Conservation (phyloP, 2,888 invertebrate species). For the Xestia rhomboidea region DNA sequence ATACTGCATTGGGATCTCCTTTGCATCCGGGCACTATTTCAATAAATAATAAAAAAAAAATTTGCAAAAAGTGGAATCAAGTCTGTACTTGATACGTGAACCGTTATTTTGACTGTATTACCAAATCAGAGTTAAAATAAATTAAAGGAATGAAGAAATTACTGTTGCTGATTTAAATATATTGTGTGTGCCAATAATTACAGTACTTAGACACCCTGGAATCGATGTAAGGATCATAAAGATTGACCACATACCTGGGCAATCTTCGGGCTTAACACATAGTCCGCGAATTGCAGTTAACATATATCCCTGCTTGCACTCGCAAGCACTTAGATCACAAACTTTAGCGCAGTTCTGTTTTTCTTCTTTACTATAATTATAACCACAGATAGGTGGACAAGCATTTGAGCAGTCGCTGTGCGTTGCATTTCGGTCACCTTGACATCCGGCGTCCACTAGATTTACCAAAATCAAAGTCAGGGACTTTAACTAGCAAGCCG, state of each 20-base stretch:
- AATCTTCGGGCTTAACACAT: constrained; percentile 19
- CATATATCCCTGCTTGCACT: not conserved
- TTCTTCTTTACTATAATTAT: not conserved
- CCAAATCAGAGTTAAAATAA: not conserved
- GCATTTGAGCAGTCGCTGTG: not conserved
- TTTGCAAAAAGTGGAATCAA: not conserved
- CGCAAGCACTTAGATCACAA: not conserved
- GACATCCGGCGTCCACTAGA: not conserved
- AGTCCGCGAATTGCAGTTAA: not conserved
- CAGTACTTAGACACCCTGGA: not conserved
- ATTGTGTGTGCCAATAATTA: not conserved
- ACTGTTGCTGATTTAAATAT: not conserved
- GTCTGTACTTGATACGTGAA: not conserved
- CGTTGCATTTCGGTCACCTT: constrained; percentile 12
- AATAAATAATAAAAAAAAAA: not conserved
- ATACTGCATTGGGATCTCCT: constrained; percentile 70
- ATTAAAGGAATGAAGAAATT: not conserved
- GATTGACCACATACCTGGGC: constrained; percentile 19
- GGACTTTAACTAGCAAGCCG: not conserved
- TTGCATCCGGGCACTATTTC: constrained; percentile 50
- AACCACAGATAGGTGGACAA: constrained; percentile 14
- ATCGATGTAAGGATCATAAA: not conserved
- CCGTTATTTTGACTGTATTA: not conserved
- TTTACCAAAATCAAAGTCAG: not conserved
- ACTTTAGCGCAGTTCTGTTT: not conserved